Conservation (phyloP, 2,888 invertebrate species). For the Nineta flava region DNA sequence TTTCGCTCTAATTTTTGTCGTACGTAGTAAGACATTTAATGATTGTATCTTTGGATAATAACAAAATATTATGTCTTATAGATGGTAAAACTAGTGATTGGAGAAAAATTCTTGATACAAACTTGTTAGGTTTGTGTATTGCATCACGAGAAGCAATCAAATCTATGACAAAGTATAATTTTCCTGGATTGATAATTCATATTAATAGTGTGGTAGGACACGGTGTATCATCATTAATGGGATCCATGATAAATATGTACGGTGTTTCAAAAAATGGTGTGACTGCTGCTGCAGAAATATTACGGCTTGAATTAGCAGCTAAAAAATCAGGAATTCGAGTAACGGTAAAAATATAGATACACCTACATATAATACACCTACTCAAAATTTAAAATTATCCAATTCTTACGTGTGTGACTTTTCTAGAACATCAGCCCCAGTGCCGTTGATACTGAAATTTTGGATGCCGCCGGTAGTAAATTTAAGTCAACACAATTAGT, state of each 20-base stretch:
- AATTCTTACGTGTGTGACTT: not conserved
- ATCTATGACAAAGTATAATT: slow-evolving; percentile 6
- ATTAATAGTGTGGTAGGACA: slow-evolving; percentile 13
- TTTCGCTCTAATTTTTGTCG: not conserved
- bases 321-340: slow-evolving; percentile 19
- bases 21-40: not conserved
- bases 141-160: slow-evolving; percentile 3
- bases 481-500: not conserved
- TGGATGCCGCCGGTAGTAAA: not conserved
- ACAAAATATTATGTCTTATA: not conserved
- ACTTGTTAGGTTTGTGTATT: slow-evolving; percentile 2
- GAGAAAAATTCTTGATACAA: slow-evolving; percentile 1
- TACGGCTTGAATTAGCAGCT: slow-evolving; percentile 25
- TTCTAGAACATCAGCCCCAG: not conserved
- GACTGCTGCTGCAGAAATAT: slow-evolving; percentile 26
- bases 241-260: slow-evolving; percentile 19
- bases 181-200: slow-evolving; percentile 14
- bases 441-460: not conserved
- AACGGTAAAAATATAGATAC: slow-evolving; percentile 12
- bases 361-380: not conserved
- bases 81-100: slow-evolving; percentile 1
- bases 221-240: slow-evolving; percentile 3
- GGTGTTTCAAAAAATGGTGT: slow-evolving; percentile 29
- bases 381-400: too few species aligned
- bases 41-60: not conserved